Percentiles rank a stretch among this genome's conserved stretches.
These are phyloP conservation scores for Colius striatus DNA, from an alignment of 2,113 vertebrate species.

Conservation along the genomic window DNA sequence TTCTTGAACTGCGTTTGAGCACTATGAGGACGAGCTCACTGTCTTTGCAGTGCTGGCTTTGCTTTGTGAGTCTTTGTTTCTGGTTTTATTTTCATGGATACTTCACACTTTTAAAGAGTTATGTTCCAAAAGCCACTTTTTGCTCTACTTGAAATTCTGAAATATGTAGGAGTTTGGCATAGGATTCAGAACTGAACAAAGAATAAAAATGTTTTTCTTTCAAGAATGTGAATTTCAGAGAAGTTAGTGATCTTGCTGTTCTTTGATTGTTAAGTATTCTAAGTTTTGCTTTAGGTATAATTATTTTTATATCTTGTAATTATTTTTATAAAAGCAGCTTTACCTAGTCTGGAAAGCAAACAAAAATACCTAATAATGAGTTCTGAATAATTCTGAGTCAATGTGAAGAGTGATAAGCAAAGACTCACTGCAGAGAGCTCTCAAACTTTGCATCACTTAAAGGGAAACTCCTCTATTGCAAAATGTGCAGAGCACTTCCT, in stretches of 20 bases:
- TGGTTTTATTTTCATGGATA: neutral
- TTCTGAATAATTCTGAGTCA: neutral
- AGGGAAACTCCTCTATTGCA: neutral
- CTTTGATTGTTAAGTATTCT: neutral
- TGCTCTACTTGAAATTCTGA: neutral
- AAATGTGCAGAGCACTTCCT: constrained; percentile 18
- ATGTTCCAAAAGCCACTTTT: neutral
- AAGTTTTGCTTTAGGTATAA: constrained; percentile 5
- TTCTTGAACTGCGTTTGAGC: neutral
- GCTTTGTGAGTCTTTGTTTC: neutral
- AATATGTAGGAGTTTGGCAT: constrained; percentile 39
- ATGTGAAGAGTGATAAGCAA: neutral
- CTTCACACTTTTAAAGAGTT: neutral
- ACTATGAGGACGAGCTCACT: neutral
- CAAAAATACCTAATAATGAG: constrained; percentile 13
- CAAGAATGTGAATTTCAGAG: neutral
- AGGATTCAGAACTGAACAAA: constrained; percentile 25
- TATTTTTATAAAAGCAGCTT: neutral
- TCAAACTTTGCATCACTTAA: neutral
- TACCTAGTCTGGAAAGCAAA: constrained; percentile 28
- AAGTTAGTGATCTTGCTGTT: constrained; percentile 17
- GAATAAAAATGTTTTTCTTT: neutral
- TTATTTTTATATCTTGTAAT: constrained; percentile 20
- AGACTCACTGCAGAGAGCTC: neutral
- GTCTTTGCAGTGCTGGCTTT: neutral